phyloP scores from a whole-genome alignment of 2,888 invertebrate species.

The Apotomis capreana region DNA sequence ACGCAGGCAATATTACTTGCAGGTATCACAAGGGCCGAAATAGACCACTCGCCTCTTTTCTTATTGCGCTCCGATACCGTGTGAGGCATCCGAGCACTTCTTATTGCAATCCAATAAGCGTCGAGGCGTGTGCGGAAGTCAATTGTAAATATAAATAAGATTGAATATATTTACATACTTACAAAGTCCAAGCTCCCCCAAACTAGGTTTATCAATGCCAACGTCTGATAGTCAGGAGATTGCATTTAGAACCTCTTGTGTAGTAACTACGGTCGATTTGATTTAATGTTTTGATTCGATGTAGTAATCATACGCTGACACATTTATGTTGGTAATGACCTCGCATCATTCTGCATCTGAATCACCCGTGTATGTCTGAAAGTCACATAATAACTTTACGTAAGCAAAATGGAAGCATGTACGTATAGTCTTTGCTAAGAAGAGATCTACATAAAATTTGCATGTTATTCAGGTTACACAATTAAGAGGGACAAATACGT shows the following conservation, averaged over 20 bases:
- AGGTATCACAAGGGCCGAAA: slow-evolving; percentile 36
- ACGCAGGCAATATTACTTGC: no score
- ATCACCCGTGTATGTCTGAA: no score
- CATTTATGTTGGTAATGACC: neutral
- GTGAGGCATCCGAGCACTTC: slow-evolving; percentile 19
- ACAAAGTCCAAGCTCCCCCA: neutral
- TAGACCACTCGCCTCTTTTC: slow-evolving; percentile 33
- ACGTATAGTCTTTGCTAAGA: neutral
- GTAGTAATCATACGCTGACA: neutral
- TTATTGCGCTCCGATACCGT: slow-evolving; percentile 32
- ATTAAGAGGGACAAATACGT: neutral
- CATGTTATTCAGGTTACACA: neutral
- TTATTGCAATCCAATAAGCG: slow-evolving; percentile 34
- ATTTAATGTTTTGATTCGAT: neutral
- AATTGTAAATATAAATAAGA: slow-evolving; percentile 11
- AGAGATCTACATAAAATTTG: neutral
- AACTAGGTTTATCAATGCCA: neutral
- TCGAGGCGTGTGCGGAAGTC: slow-evolving; percentile 20
- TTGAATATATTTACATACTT: neutral
- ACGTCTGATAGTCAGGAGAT: neutral
- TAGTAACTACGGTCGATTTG: neutral
- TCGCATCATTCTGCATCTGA: no score
- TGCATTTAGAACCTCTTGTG: neutral
- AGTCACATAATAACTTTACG: no score
- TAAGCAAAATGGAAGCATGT: no score